Evolutionary conservation across 2,113 vertebrate species (phyloP).

Genomic region (Plestiodon gilberti): DNA sequence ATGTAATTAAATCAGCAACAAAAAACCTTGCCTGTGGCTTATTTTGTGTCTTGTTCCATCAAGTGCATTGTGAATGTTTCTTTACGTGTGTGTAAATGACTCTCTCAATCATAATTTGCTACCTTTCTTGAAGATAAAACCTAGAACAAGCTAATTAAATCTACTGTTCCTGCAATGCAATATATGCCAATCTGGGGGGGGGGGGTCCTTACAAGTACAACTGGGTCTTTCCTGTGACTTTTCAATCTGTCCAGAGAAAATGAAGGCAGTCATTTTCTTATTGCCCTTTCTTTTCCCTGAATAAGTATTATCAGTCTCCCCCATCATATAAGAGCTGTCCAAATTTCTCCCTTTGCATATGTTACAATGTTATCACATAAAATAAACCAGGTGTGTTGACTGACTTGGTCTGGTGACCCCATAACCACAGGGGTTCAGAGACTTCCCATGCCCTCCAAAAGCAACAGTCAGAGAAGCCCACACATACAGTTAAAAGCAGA

Average conservation of each 20-base stretch:
- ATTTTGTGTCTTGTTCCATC: background rate
- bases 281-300: background rate
- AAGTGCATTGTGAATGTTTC: background rate
- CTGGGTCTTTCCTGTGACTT: background rate
- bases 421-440: background rate
- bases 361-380: background rate
- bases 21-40: background rate
- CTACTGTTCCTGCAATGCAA: background rate
- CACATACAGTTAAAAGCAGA: background rate
- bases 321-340: background rate
- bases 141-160: background rate
- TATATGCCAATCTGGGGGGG: background rate
- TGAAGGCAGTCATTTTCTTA: background rate
- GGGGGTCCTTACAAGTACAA: background rate
- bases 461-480: background rate
- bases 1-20: background rate
- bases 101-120: background rate
- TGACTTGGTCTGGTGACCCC: background rate
- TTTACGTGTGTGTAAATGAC: background rate
- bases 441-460: background rate
- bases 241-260: background rate
- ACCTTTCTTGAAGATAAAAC: background rate
- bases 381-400: background rate
- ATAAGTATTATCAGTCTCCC: background rate
- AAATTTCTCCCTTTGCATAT: background rate